phyloP scores from a whole-genome alignment of 2,113 vertebrate genomes.

The Guaruba guarouba region DNA sequence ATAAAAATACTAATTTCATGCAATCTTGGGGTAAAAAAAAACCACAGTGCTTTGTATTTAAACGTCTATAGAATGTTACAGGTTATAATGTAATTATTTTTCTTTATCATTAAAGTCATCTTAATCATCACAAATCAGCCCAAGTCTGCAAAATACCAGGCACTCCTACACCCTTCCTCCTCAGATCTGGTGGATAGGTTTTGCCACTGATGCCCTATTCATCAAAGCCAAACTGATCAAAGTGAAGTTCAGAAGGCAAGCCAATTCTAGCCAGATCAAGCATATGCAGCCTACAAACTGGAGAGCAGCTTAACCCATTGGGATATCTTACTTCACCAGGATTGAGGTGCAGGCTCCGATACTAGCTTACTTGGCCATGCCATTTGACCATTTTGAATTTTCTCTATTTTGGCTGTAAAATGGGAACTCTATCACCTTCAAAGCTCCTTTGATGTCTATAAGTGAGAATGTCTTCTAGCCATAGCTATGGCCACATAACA shows the following conservation, averaged over 20 bases:
- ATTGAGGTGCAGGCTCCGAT: not conserved
- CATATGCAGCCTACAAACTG: not conserved
- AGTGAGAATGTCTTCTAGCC: not conserved
- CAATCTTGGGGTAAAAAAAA: not conserved
- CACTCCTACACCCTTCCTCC: not conserved
- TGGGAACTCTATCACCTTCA: not conserved
- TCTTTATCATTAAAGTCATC: not conserved
- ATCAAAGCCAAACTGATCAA: conserved; percentile 17
- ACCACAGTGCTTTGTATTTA: not conserved
- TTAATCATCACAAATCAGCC: not conserved
- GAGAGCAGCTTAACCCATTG: not conserved
- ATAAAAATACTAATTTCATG: not conserved
- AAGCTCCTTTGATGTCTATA: not conserved
- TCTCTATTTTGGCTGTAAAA: not conserved
- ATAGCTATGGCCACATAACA: not conserved
- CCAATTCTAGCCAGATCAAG: not conserved
- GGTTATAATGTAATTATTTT: not conserved
- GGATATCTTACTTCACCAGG: not conserved
- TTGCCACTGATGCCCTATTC: not conserved
- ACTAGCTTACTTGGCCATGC: accelerated
- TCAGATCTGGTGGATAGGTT: not conserved
- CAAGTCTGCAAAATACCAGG: not conserved
- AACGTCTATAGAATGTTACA: not conserved
- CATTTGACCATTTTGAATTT: not conserved
- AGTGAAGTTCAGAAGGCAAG: not conserved